Conservation (phyloP, 2,113 vertebrate species). For the Forbesichthys agassizii region DNA sequence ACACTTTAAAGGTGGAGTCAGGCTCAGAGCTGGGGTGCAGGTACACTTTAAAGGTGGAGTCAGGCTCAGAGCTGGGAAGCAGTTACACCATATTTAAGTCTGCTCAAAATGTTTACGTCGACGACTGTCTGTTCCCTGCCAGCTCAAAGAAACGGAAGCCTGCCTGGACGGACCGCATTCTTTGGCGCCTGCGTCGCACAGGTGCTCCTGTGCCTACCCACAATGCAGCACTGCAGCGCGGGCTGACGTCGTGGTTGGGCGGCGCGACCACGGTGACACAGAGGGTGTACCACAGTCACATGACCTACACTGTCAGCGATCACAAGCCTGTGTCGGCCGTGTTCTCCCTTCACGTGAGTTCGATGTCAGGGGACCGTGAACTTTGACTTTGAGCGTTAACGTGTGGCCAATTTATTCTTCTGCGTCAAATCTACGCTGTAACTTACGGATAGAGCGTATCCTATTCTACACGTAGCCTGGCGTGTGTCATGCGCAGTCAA, state of each 20-base stretch:
- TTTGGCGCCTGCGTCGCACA: slow-evolving; percentile 90
- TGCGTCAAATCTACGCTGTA: too few species aligned
- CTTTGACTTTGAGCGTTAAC: background rate
- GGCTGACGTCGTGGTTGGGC: slow-evolving; percentile 71
- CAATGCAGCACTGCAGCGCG: slow-evolving; percentile 77
- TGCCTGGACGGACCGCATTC: slow-evolving; percentile 96
- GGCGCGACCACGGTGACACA: slow-evolving; percentile 84
- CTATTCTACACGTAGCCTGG: too few species aligned
- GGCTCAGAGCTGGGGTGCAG: too few species aligned
- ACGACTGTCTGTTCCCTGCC: background rate
- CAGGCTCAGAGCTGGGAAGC: too few species aligned
- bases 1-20: too few species aligned
- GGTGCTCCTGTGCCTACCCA: slow-evolving; percentile 74
- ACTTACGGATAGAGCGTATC: too few species aligned
- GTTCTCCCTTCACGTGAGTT: slow-evolving; percentile 88
- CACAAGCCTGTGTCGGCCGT: slow-evolving; percentile 94
- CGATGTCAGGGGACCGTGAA: background rate
- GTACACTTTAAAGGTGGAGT: too few species aligned
- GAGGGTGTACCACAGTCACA: slow-evolving; percentile 90
- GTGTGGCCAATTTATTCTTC: too few species aligned
- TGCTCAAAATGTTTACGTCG: too few species aligned
- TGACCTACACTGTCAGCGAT: slow-evolving; percentile 92
- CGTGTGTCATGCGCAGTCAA: too few species aligned
- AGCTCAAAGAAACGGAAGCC: slow-evolving; percentile 97
- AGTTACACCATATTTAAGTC: too few species aligned